Evolutionary conservation across 2,113 vertebrate genomes (phyloP), one percentile per base, ranked within the genome.

Genomic region (Gulo gulo): DNA sequence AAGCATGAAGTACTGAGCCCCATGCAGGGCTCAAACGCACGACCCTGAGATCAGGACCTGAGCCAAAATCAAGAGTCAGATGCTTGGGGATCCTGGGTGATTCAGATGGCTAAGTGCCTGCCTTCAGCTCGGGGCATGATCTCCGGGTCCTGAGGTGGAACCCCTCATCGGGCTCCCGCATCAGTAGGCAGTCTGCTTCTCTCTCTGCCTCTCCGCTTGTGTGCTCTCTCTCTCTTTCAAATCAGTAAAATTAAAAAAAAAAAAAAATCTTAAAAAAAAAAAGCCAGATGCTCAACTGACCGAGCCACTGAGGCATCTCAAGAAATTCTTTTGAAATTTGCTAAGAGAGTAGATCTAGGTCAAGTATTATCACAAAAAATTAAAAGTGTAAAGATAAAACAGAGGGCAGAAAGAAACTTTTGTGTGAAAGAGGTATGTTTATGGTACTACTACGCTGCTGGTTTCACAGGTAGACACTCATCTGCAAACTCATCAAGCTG

Each of bases 101-200:
- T 18, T 36, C 67, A 36, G 67, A 36, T 67, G 67, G 34, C 34
- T 69, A 20, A 36, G 34, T 18, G 16, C 18, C 34, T 69, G 34
- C 65, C 65, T 69, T 69, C 13, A 18, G 65, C 34, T 18, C 4
- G 0, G 34, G 65, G 3, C 65, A 9, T n/a, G 16, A 69, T 69
- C 65, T 20, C 16, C 0, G 7, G 16, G 65, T 69, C 67, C 67
- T n/a, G 34, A n/a, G 67, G n/a, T n/a, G 1, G 2, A 69, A 34
- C 34, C 34, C 16, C 1, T 0, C 4, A 9, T 69, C 16, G 8
- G 34, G 34, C 16, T 69, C 34, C 67, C 1, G 1, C 34, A 2
- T 65, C 63, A 65, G 63, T 8, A 1, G 16, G 34, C 15, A 69
- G 18, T 20, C 34, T 69, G 34, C 34, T 69, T 69, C 67, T 69